Conservation (phyloP, 1,140 invertebrate genomes). For the Diuraphis noxia region DNA sequence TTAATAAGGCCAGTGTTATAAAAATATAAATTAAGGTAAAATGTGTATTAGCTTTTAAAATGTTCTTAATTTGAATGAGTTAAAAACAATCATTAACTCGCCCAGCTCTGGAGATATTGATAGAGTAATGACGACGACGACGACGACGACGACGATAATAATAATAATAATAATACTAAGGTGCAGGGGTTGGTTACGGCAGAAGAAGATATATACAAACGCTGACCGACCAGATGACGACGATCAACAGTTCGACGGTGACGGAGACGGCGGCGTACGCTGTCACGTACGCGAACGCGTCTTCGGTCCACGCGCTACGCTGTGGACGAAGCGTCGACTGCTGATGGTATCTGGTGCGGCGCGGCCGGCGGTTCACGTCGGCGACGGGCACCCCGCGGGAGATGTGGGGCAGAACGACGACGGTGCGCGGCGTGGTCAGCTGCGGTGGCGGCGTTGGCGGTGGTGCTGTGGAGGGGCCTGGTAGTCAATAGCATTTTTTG, state of each 20-base stretch:
- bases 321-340: not conserved
- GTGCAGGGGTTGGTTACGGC: constrained; percentile 53
- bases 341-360: not conserved
- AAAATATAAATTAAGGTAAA: no score
- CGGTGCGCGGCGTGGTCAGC: constrained; percentile 2
- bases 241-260: constrained; percentile 57
- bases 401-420: constrained; percentile 41
- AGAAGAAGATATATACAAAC: constrained; percentile 56
- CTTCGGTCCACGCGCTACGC: constrained; percentile 5
- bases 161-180: constrained; percentile 13
- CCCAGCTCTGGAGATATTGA: no score
- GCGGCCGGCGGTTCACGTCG: not conserved
- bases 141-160: not conserved
- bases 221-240: constrained; percentile 58
- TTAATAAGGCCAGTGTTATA: no score
- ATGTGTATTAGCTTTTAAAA: no score
- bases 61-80: no score
- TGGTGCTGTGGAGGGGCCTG: constrained; percentile 57
- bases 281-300: constrained; percentile 21
- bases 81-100: no score
- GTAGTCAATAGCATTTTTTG: constrained; percentile 76
- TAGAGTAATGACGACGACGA: not conserved
- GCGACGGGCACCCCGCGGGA: not conserved
- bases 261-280: constrained; percentile 56
- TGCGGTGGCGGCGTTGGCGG: not conserved